Base-by-base conservation (phyloP, 2,888 invertebrate species). In the Pardosa pseudoannulata region DNA sequence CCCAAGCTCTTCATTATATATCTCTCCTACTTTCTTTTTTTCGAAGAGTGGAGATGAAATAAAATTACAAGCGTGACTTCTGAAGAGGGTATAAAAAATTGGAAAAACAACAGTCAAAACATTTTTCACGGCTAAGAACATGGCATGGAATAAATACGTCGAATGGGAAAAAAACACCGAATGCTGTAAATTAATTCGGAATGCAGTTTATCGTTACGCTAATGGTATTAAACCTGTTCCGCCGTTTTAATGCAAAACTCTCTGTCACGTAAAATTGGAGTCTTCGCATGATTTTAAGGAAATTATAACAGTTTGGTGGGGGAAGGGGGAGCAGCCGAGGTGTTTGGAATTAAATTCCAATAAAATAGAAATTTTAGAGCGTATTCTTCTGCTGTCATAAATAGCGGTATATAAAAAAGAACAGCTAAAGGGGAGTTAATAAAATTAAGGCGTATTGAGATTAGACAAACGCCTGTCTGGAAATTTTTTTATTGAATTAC, bases 171-270 rank as follows among this genome's bases (percentile, higher is more conserved):
- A 27, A 72, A 31, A 50, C 1, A 27, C 11, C n/a, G 28, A 46
- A 64, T 29, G 50, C 74, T 64, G 62, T 81, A 81, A 74, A 81
- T 81, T 81, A 73, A 74, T 81, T 74, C 68, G 73, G 56, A 81
- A 81, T 74, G 68, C 74, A 68, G 56, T 5, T 46, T 19, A 31
- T 50, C n/a, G 16, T n/a, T n/a, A 67, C 13, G 74, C 64, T 62
- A 62, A 74, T 32, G 50, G 67, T 28, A 28, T 41, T 76, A 78
- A 78, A 78, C 78, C 50, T 46, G 67, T 56, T 68, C 23, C 28
- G 23, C 3, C n/a, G 46, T 31, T 56, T 68, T 23, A 16, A 19
- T 46, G 29, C 31, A 76, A 67, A 78, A 70, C 56, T 68, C 32
- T 39, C 23, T 36, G 9, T 23, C 29, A 29, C 62, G 71, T 79